Evolutionary conservation across 2,113 vertebrate species (phyloP).

Genomic region (Conger conger): DNA sequence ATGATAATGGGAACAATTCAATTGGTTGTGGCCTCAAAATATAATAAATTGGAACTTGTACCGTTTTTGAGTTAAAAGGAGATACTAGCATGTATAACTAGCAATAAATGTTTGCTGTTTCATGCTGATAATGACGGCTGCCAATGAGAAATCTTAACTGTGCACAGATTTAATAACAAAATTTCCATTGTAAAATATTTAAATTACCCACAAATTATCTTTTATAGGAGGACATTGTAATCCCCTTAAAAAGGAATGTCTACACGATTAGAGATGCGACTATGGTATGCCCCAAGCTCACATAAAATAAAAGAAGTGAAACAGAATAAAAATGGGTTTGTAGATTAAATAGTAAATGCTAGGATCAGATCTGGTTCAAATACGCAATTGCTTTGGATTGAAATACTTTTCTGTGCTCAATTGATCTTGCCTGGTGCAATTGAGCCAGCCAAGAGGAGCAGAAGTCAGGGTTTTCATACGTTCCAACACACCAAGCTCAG

Average conservation of each 20-base stretch:
- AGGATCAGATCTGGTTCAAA: neutral
- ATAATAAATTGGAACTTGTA: neutral
- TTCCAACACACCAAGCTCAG: too few relatives aligned
- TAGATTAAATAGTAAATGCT: constrained; percentile 4
- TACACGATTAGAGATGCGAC: neutral
- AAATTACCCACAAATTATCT: neutral
- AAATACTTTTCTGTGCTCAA: too few relatives aligned
- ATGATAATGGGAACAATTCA: neutral
- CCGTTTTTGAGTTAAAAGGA: neutral
- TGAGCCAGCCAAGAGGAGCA: too few relatives aligned
- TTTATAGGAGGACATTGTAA: neutral
- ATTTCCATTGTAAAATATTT: neutral
- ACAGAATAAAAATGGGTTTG: neutral
- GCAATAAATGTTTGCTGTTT: neutral
- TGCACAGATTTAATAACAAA: neutral
- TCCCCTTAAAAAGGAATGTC: neutral
- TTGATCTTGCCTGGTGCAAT: too few relatives aligned
- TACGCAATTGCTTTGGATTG: too few relatives aligned
- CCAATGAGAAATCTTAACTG: neutral
- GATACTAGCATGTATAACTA: neutral
- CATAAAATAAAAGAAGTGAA: neutral
- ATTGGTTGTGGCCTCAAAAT: neutral
- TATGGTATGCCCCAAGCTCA: neutral
- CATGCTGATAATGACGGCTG: neutral
- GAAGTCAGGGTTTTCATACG: too few relatives aligned